Base-by-base conservation (phyloP, 2,113 vertebrate species). In the Dolichallabes microphthalmus region DNA sequence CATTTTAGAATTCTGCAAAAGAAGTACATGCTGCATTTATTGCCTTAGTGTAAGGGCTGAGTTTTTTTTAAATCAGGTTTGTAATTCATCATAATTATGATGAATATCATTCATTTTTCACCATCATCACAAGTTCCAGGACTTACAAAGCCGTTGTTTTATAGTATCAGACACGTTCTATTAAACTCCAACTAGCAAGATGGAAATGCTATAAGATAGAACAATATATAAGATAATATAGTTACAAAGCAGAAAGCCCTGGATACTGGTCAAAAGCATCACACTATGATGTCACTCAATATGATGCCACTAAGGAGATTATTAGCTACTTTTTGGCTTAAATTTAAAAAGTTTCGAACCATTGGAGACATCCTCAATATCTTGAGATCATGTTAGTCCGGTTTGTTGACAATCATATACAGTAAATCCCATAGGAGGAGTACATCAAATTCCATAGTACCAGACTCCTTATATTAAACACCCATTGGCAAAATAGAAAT, bases 1-100 rank as follows among this genome's bases (percentile, higher is more conserved):
- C 91, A 91, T 93, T 87, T 87, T 94, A 83, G 91, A 92, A 71
- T 82, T 25, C 76, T 89, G 85, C 7, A 19, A 68, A 82, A 20
- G 9, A 39, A 84, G 14, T 57, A 19, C 17, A 25, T 68, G 11
- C 10, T 25, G 22, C 5, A 5, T 74, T 22, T 25, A 5, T 74
- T 22, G 17, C 17, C 2, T 71, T 22, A 52, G 27, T 50, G 39
- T 39, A n/a, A 12, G 15, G 22, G 53, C 3, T 30, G 74, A 57
- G 55, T 20, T 20, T 73, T 4, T 0, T 73, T 45, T 7, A 35
- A n/a, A 76, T 55, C 50, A 53, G 7, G 1, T 76, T 45, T 19
- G 0, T 32, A 25, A 17, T 53, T 76, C n/a, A 10, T 53, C 8
- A 10, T 15, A n/a, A 53, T 53, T 27, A 27, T 25, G 0, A 8